Base-by-base conservation (phyloP, 2,113 vertebrate species). In the Drymodes brunneopygia region DNA sequence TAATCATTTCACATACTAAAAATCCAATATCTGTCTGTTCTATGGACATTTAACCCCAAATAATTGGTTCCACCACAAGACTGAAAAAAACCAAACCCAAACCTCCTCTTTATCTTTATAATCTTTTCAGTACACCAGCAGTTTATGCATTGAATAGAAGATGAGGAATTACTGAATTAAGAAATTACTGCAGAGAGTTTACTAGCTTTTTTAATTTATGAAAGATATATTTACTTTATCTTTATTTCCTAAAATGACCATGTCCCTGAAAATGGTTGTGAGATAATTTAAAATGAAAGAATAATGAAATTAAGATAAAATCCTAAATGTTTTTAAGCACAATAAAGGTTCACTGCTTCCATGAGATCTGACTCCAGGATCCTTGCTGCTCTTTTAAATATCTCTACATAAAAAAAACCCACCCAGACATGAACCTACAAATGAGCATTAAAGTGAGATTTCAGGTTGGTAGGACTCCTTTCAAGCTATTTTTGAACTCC, bases 131-230 rank as follows among this genome's bases (percentile, higher is more conserved):
- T 94, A 97, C 97, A 97, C 92, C 96, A 95, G 80, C 91, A 97
- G 95, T 96, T 97, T 95, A 96, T 97, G 97, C 95, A 96, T 7
- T 90, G 97, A 98, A 98, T 98, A 97, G 86, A 96, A 88, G 92
- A 97, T 96, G 89, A 97, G 95, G 97, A 97, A 98, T 98, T 98
- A 98, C 88, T 95, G 97, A 96, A 97, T 96, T 95, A 88, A 94
- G 88, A 94, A 97, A 97, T 97, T 95, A 97, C 95, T 96, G 93
- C 94, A 89, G 70, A 94, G 80, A 95, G 65, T 97, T 97, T 91
- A 87, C 35, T 81, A 78, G 53, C 70, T 95, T 96, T 97, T 96
- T 79, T 62, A 95, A 93, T 95, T 90, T 28, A 67, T 81, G 72
- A 87, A 91, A 97, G 94, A 70, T 19, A 40, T 80, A 69, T 95